phyloP scores from a whole-genome alignment of 2,797 vertebrate species.

The Momotus momota region DNA sequence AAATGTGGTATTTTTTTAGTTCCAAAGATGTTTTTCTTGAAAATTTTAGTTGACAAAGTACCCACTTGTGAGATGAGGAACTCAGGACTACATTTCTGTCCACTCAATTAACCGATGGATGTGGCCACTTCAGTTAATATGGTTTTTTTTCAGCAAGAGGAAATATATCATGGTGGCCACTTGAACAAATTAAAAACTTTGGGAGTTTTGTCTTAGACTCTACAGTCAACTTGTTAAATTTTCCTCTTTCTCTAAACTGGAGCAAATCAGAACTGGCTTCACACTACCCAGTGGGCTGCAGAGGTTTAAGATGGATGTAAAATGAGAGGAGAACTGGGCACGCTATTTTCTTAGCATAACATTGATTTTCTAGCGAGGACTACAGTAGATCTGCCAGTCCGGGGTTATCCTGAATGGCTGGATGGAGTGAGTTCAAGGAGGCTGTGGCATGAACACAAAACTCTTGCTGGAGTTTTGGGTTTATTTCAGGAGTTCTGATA shows the following conservation, averaged over 20 bases:
- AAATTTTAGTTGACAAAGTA: neutral
- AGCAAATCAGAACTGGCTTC: neutral
- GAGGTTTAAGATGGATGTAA: neutral
- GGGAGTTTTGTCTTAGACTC: neutral
- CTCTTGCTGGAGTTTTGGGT: neutral
- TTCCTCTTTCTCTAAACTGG: neutral
- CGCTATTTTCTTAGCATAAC: neutral
- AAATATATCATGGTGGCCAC: neutral
- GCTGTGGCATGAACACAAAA: neutral
- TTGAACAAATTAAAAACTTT: neutral
- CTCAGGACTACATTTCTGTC: neutral
- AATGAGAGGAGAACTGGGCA: neutral
- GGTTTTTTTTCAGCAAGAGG: neutral
- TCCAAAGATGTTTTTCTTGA: neutral
- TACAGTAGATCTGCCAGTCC: neutral
- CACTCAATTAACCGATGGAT: rapidly evolving
- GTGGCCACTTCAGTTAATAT: neutral
- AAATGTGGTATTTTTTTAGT: neutral
- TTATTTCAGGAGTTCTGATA: constrained; percentile 64
- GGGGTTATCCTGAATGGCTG: neutral
- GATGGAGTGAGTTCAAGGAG: neutral
- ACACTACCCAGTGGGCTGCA: neutral
- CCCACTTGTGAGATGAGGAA: neutral
- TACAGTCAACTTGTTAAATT: neutral
- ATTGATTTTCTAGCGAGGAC: neutral